phyloP scores from a whole-genome alignment of 2,113 vertebrate genomes.

The Cheilinus undulatus region DNA sequence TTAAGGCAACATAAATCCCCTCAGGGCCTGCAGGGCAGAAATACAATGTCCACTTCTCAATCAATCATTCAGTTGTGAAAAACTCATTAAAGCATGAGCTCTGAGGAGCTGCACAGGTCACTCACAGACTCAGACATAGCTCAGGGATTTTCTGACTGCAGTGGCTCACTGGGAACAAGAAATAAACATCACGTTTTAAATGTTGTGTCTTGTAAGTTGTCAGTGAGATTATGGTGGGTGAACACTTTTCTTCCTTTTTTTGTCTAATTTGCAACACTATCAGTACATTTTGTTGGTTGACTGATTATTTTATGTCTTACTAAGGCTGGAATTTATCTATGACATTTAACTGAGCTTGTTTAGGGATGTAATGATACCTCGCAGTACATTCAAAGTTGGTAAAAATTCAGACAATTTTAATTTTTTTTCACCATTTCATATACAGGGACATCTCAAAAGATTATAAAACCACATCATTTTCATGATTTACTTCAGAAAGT shows the following conservation, averaged over 20 bases:
- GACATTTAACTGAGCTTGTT: background rate
- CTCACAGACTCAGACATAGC: background rate
- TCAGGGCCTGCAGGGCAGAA: background rate
- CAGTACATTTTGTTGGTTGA: background rate
- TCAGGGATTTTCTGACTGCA: background rate
- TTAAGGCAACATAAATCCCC: background rate
- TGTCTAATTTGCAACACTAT: background rate
- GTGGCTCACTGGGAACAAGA: background rate
- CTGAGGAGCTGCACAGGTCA: background rate
- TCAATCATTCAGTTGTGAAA: conserved; percentile 2
- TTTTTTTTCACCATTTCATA: no score
- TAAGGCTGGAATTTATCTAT: background rate
- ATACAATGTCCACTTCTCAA: conserved; percentile 3
- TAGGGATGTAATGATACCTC: no score
- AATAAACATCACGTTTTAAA: background rate
- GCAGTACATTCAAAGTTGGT: no score
- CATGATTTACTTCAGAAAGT: no score
- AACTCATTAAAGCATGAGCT: conserved; percentile 9
- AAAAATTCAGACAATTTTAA: no score
- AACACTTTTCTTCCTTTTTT: no score
- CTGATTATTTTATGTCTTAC: no score
- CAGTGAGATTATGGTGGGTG: no score
- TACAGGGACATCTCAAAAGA: no score
- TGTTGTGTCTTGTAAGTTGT: background rate
- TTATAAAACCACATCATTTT: no score